phyloP scores from a whole-genome alignment of 2,113 vertebrate species.

The Perccottus glenii region DNA sequence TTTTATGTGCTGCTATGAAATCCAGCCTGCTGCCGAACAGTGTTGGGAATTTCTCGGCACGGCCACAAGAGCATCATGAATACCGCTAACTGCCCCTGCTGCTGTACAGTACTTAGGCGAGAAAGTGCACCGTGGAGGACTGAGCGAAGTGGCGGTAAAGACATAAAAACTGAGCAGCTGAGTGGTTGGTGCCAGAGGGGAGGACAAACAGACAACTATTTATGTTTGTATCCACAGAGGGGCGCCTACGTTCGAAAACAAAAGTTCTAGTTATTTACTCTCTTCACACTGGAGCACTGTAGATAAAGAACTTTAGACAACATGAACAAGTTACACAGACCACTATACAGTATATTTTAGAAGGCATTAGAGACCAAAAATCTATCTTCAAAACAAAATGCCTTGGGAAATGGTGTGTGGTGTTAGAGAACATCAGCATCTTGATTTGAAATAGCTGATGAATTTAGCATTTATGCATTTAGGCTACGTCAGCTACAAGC shows the following conservation, averaged over 20 bases:
- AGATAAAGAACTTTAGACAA: no score
- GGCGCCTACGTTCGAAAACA: neutral
- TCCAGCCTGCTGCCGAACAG: slow-evolving; percentile 16
- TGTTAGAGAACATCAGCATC: neutral
- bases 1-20: slow-evolving; percentile 23
- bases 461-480: neutral
- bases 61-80: slow-evolving; percentile 38
- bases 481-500: neutral
- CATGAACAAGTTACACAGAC: no score
- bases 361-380: no score
- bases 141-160: slow-evolving; percentile 3
- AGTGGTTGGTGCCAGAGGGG: slow-evolving; percentile 18
- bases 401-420: no score
- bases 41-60: slow-evolving; percentile 22
- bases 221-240: slow-evolving; percentile 22
- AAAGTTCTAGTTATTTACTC: slow-evolving; percentile 1
- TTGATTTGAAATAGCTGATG: no score
- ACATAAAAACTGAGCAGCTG: slow-evolving; percentile 17
- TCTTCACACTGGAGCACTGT: slow-evolving; percentile 1
- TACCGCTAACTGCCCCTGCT: slow-evolving; percentile 38
- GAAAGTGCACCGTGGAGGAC: slow-evolving; percentile 24
- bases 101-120: slow-evolving; percentile 29
- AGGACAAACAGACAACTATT: slow-evolving; percentile 36
- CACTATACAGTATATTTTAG: no score
- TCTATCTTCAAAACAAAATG: no score